These are phyloP conservation scores for Cygnus atratus DNA, from an alignment of 2,113 vertebrate species.

Conservation along the genomic window DNA sequence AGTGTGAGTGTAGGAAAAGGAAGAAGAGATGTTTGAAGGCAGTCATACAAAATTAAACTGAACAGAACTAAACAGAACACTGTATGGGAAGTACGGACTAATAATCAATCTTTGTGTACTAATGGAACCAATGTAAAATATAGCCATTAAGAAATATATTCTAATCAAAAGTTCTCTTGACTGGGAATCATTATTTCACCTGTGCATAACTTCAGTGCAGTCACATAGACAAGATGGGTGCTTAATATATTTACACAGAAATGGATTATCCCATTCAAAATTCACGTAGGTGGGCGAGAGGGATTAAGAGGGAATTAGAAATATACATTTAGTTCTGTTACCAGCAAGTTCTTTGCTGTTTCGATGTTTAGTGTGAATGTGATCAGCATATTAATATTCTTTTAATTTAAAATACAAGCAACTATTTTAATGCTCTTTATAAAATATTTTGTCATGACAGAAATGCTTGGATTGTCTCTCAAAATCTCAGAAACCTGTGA, in stretches of 20 bases:
- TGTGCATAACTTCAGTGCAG: neutral
- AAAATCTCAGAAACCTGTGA: neutral
- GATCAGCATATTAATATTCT: neutral
- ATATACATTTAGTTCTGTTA: neutral
- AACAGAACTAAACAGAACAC: neutral
- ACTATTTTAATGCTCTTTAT: neutral
- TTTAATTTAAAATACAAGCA: neutral
- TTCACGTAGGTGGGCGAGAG: neutral
- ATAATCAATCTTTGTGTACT: neutral
- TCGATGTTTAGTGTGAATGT: neutral
- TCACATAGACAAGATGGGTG: neutral
- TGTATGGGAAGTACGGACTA: neutral
- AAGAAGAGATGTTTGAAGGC: neutral
- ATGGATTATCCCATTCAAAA: neutral
- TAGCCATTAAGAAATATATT: neutral
- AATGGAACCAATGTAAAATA: neutral
- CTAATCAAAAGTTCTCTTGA: neutral
- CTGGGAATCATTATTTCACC: neutral
- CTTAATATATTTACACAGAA: neutral
- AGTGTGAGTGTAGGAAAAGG: neutral
- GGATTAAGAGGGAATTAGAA: neutral
- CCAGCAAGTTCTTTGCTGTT: neutral
- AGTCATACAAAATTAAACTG: neutral
- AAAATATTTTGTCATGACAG: neutral
- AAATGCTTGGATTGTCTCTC: neutral